These are phyloP conservation scores for Cerceris rybyensis DNA, from an alignment of 2,888 invertebrate genomes.

Conservation along the genomic window DNA sequence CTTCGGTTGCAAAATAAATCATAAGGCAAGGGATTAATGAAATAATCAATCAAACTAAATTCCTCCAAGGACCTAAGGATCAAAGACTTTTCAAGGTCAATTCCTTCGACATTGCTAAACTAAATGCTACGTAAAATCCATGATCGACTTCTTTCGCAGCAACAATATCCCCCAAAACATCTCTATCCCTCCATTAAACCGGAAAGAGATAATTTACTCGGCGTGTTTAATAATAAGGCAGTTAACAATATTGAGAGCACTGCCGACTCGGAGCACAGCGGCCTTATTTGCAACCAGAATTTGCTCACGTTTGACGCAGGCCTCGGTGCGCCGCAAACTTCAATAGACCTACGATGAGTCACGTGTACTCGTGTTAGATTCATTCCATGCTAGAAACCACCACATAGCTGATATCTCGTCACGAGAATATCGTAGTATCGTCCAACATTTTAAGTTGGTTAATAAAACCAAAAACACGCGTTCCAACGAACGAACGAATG, in stretches of 20 bases:
- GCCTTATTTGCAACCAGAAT: constrained; percentile 48
- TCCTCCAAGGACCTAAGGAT: too few species aligned
- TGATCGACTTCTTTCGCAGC: too few species aligned
- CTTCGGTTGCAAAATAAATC: too few species aligned
- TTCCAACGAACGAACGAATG: constrained; percentile 47
- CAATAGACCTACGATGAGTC: constrained; percentile 1
- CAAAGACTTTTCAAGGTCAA: too few species aligned
- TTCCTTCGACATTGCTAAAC: too few species aligned
- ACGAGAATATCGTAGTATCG: too few species aligned
- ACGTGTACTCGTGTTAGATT: neutral
- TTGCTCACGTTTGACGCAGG: constrained; percentile 9
- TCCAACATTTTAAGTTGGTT: neutral
- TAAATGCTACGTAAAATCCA: too few species aligned
- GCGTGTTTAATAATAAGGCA: constrained; percentile 39
- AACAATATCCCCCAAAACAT: too few species aligned
- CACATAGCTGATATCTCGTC: too few species aligned
- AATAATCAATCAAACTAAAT: too few species aligned
- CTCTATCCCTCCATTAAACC: neutral
- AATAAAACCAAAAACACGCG: constrained; percentile 23
- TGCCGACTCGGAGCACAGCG: constrained; percentile 36
- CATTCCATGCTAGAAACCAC: too few species aligned
- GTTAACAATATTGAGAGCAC: constrained; percentile 48
- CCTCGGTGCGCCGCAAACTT: neutral
- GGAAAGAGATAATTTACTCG: constrained; percentile 42
- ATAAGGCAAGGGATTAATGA: too few species aligned